Evolutionary conservation across 2,113 vertebrate genomes (phyloP).

Genomic region (Cyphomyrus plagiostoma): DNA sequence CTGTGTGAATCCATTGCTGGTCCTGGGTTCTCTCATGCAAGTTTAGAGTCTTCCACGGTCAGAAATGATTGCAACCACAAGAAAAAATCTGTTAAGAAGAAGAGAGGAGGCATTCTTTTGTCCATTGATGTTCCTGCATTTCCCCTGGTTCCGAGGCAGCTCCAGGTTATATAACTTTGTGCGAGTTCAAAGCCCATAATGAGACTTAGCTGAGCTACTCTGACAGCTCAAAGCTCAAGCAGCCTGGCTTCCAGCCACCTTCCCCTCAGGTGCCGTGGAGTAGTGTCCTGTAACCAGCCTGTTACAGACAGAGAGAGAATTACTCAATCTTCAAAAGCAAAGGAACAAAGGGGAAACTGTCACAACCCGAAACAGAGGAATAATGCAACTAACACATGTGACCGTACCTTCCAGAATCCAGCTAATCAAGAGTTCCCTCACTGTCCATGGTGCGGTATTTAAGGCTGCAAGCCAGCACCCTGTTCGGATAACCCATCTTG

Average conservation of each 20-base stretch:
- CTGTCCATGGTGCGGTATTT: not conserved
- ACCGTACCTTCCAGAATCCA: not conserved
- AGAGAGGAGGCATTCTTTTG: not conserved
- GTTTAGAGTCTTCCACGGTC: not conserved
- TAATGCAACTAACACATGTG: not conserved
- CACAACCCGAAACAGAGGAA: not conserved
- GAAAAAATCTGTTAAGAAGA: not conserved
- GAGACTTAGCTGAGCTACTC: not conserved
- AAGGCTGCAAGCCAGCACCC: not conserved
- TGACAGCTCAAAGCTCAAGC: not conserved
- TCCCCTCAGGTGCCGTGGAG: not conserved
- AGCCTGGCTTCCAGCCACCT: not conserved
- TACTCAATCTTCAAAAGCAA: not conserved
- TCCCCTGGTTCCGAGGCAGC: not conserved
- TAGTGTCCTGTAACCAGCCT: not conserved
- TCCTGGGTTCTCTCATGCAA: not conserved
- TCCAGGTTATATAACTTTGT: not conserved
- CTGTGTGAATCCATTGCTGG: not conserved
- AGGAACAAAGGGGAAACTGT: conserved; percentile 2
- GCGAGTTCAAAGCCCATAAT: not conserved
- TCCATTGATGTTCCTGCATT: not conserved
- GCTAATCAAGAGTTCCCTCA: not conserved
- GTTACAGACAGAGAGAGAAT: not conserved
- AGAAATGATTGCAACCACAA: not conserved
- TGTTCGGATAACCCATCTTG: not conserved